Percentiles rank a stretch among this genome's conserved stretches.
phyloP scores from a whole-genome alignment of 2,888 invertebrate species.

The Heteropelma amictum region DNA sequence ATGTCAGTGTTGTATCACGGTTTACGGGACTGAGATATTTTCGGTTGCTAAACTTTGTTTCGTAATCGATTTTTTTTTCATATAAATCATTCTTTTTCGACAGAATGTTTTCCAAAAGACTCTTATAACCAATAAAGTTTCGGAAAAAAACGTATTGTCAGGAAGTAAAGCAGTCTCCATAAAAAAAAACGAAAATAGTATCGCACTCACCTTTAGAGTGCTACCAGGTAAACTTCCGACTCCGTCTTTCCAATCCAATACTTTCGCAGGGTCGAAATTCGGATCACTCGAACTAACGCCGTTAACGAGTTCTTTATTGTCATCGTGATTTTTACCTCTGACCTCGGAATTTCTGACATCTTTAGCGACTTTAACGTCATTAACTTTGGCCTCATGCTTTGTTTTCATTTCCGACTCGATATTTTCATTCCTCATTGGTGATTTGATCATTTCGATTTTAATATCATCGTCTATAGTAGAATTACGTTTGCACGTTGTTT shows the following conservation, averaged over 20 bases:
- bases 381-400: slow-evolving; percentile 27
- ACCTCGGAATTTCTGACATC: slow-evolving; percentile 22
- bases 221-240: slow-evolving; percentile 85
- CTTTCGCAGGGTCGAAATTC: slow-evolving; percentile 80
- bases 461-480: slow-evolving; percentile 71
- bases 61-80: no score
- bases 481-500: slow-evolving; percentile 60
- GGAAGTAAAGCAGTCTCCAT: no score
- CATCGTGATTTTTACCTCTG: slow-evolving; percentile 37
- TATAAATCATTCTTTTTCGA: no score
- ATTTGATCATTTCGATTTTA: slow-evolving; percentile 75
- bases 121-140: no score
- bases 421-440: slow-evolving; percentile 60
- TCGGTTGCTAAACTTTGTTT: no score
- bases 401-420: slow-evolving; percentile 61
- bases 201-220: slow-evolving; percentile 76
- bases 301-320: slow-evolving; percentile 65
- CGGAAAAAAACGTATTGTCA: no score
- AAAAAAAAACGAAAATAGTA: background rate
- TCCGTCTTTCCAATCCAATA: slow-evolving; percentile 86
- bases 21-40: no score
- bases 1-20: no score
- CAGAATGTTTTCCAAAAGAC: no score
- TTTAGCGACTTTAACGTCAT: slow-evolving; percentile 30
- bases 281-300: slow-evolving; percentile 63